phyloP scores from a whole-genome alignment of 1,140 invertebrate genomes.

The Polypedilum vanderplanki region DNA sequence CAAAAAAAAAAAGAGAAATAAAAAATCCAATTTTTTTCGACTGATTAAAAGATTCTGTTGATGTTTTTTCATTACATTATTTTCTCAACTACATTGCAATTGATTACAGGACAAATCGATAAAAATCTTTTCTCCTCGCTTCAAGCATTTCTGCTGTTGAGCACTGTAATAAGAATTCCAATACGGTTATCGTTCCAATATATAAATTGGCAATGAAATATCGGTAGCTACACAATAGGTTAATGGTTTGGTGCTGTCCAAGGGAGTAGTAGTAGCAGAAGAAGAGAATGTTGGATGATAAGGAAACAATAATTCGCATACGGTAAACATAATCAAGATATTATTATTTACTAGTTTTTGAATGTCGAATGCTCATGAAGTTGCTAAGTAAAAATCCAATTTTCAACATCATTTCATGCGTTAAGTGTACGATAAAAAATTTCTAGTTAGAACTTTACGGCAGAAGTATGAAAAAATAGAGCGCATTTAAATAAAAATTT shows the following conservation, averaged over 20 bases:
- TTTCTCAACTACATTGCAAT: constrained; percentile 26
- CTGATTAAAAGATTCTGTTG: not conserved
- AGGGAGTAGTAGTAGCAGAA: no score
- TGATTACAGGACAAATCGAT: not conserved
- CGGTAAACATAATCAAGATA: constrained; percentile 30
- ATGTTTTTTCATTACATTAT: constrained; percentile 21
- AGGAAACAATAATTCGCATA: constrained; percentile 14
- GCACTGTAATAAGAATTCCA: not conserved
- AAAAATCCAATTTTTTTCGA: not conserved
- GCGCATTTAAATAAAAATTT: no score
- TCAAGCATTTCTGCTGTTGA: not conserved
- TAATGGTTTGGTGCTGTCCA: no score
- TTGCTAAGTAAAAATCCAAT: not conserved
- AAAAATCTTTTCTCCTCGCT: not conserved
- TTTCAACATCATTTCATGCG: constrained; percentile 26
- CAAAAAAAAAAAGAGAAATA: not conserved
- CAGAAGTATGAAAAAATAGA: not conserved
- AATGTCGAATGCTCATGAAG: not conserved
- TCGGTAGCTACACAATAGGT: not conserved
- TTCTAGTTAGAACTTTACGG: no score
- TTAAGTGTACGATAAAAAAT: not conserved
- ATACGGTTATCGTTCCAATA: not conserved
- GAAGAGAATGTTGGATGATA: no score
- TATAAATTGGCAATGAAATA: constrained; percentile 21
- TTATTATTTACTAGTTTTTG: constrained; percentile 29